Evolutionary conservation across 2,888 invertebrate species (phyloP).

Genomic region (Meghimatium bilineatum): DNA sequence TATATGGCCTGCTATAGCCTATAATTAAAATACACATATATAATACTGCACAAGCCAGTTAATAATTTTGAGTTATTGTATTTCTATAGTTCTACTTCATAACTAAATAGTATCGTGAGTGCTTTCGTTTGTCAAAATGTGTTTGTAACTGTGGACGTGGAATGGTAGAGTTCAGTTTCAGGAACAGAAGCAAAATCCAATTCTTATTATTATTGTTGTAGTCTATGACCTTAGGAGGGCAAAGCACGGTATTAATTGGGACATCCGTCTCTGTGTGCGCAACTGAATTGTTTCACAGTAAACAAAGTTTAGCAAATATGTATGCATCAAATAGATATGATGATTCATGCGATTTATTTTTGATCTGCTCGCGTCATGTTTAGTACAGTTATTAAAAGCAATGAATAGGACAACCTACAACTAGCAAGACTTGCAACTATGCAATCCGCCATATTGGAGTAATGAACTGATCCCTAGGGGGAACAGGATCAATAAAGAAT

Average conservation of each 20-base stretch:
- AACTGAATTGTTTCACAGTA: background rate
- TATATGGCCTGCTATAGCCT: too few species aligned
- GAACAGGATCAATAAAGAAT: constrained; percentile 41
- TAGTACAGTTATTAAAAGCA: background rate
- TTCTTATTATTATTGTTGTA: too few species aligned
- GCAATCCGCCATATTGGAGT: constrained; percentile 57
- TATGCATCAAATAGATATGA: background rate
- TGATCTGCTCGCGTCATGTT: background rate
- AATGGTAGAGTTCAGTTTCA: too few species aligned
- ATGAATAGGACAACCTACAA: background rate
- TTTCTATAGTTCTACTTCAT: too few species aligned
- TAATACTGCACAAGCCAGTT: too few species aligned
- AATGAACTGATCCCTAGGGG: constrained; percentile 51
- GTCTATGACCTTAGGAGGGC: background rate
- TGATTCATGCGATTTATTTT: background rate
- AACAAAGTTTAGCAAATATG: background rate
- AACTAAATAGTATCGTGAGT: too few species aligned
- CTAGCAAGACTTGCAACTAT: constrained; percentile 48
- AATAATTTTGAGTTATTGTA: too few species aligned
- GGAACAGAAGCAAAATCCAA: too few species aligned
- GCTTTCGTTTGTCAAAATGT: too few species aligned
- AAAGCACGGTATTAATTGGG: background rate
- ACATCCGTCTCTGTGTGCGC: background rate
- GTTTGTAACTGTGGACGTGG: too few species aligned
- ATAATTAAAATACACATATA: too few species aligned